These are phyloP conservation scores for Acanthopleura granulata DNA, from an alignment of 2,888 invertebrate genomes.

Conservation along the genomic window DNA sequence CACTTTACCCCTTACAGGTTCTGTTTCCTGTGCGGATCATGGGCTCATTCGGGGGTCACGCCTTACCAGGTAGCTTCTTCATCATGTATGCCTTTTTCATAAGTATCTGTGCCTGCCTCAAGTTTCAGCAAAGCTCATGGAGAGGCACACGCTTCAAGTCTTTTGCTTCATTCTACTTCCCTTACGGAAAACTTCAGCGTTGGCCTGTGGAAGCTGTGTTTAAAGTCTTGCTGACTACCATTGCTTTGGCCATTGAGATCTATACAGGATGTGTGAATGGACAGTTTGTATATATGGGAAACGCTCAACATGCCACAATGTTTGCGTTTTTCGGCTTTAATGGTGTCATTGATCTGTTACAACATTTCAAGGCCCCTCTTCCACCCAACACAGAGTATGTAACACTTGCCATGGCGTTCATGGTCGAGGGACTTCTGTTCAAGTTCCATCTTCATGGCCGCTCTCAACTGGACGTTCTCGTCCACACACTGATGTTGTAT, in stretches of 20 bases:
- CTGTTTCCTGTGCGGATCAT: conserved; percentile 40
- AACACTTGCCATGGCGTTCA: conserved; percentile 66
- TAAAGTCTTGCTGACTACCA: conserved; percentile 47
- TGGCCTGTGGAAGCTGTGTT: conserved; percentile 53
- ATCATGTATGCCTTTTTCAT: conserved; percentile 63
- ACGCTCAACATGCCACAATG: conserved; percentile 73
- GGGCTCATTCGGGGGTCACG: conserved; percentile 71
- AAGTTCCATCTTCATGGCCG: conserved; percentile 72
- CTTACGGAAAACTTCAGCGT: conserved; percentile 37
- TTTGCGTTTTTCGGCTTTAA: conserved; percentile 72
- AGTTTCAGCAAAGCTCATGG: conserved; percentile 48
- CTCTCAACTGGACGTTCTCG: conserved; percentile 59
- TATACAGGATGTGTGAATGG: conserved; percentile 66
- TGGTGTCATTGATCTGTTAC: conserved; percentile 69
- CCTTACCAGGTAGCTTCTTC: conserved; percentile 70
- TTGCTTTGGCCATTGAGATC: conserved; percentile 66
- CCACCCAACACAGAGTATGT: conserved; percentile 70
- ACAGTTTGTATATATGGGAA: conserved; percentile 65
- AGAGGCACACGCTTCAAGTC: conserved; percentile 45
- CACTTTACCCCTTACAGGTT: too few relatives aligned
- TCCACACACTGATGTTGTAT: conserved; percentile 71
- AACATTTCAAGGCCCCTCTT: conserved; percentile 61
- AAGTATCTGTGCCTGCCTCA: conserved; percentile 51
- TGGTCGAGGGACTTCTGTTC: conserved; percentile 71
- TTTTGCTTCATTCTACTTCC: conserved; percentile 46